Evolutionary conservation across 2,888 invertebrate species (phyloP).

Genomic region (Cinara cedri): DNA sequence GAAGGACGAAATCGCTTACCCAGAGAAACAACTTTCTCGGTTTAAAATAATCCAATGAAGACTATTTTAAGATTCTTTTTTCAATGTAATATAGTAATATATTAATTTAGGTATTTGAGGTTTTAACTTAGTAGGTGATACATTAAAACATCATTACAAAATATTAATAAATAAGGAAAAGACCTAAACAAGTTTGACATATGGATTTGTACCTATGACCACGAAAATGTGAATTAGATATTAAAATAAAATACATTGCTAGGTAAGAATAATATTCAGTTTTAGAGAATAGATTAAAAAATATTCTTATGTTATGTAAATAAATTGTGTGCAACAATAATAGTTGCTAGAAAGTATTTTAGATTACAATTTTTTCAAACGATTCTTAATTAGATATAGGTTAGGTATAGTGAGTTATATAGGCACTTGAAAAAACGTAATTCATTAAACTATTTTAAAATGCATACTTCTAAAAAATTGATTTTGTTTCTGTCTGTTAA

Average conservation of each 20-base stretch:
- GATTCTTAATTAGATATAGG: too few species aligned
- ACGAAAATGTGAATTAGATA: too few species aligned
- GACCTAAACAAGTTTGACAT: too few species aligned
- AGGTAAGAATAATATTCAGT: background rate
- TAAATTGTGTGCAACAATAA: background rate
- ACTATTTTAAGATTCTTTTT: slow-evolving; percentile 17
- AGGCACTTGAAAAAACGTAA: too few species aligned
- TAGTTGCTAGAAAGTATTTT: too few species aligned
- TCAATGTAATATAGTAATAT: background rate
- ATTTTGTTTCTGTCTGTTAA: too few species aligned
- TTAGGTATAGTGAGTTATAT: too few species aligned
- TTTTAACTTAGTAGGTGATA: background rate
- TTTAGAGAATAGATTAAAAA: background rate
- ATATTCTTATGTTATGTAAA: background rate
- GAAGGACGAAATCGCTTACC: slow-evolving; percentile 12
- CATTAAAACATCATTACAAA: background rate
- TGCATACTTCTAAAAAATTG: too few species aligned
- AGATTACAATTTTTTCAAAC: too few species aligned
- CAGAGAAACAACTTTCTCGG: slow-evolving; percentile 21
- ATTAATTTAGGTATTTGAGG: too few species aligned
- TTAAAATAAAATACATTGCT: background rate
- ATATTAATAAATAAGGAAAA: slow-evolving; percentile 12
- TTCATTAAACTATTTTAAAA: too few species aligned
- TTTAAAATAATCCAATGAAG: background rate
- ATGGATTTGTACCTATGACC: too few species aligned